Base-by-base conservation (phyloP, 2,888 invertebrate genomes). In the Campopleginae sp. region DNA sequence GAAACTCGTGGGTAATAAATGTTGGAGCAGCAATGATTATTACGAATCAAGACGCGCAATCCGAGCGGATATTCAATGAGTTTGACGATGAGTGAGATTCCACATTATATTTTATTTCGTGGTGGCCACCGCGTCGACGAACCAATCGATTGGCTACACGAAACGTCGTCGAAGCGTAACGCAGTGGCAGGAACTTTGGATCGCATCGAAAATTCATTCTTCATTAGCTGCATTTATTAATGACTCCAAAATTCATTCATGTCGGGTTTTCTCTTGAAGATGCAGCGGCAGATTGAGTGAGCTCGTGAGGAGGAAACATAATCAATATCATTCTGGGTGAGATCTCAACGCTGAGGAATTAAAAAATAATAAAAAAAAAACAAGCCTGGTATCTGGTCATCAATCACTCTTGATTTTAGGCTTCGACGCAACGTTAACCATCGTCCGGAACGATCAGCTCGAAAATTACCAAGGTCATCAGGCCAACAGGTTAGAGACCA, bases 391-490 rank as follows among this genome's bases (percentile, higher is more conserved):
- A 14, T 27, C 27, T 27, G 58, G 58, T 58, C 58, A 58, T 58
- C 23, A 58, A 58, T 58, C 58, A 58, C 27, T 58, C 58, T 1
- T 4, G 58, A 58, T 58, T 27, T 27, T 58, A 27, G 27, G 12
- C 10, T 27, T 58, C 14, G 58, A 27, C 27, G 14, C 27, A 14
- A 27, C 27, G 58, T 58, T 23, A 10, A 14, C 58, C 58, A 58
- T 58, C 58, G 27, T 1, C 12, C 58, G 27, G 14, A 27, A 58
- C 27, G 14, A 58, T 58, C 58, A 23, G 14, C 58, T 27, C 27
- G 27, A 58, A 58, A 58, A 58, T 58, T 27, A 58, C 27, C 58
- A 58, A 58, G 58, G 58, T 58, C 58, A 58, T 58, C 27, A 17
- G 27, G 58, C 58, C 58, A 58, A 58, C 58, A 14, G 27, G 58